Evolutionary conservation across 2,888 invertebrate species (phyloP), one percentile per base, ranked within the genome.

Genomic region (Argyresthia albistria): DNA sequence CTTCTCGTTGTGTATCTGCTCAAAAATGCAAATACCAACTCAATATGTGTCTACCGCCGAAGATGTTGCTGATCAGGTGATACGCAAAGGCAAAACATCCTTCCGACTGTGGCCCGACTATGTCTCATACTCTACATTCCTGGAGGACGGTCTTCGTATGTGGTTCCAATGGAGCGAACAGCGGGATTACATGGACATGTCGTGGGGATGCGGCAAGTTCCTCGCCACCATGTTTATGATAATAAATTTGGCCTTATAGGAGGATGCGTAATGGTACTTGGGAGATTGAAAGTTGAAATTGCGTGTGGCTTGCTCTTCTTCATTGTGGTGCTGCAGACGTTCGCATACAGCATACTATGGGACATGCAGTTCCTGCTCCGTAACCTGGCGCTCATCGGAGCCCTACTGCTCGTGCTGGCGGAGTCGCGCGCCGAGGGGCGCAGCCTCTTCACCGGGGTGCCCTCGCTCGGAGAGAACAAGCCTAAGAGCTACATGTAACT

Each of bases 101-200:
- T 99, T 63, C 99, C 99, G 35, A 98, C 98, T 61, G 91, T 98
- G 64, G 99, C 99, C 11, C 92, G 99, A 59, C 88, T 99, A 57
- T 99, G 98, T 80, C 91, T 99, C 56, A 97, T 99, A n/a, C 73
- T 97, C 98, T 65, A 99, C 99, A 65, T 99, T 99, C 89, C 90
- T 99, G 58, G 99, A 99, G 87, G 99, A 99, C 89, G 99, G 99
- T 1, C 90, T 99, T 56, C 92, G 99, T 57, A 99, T 99, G 99
- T 99, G 97, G 94, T 95, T 97, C 70, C 99, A 99, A 80, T 99
- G 98, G 98, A 92, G 92, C 53, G 98, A 99, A 71, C 98, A 98
- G 79, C 90, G 97, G 46, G 97, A 98, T 76, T 99, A 98, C 78
- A 98, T 99, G 97, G 94, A 97, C 76, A 93, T 95, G 89, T 96